Base-by-base conservation (phyloP, 1,140 invertebrate genomes). In the Drosophila tropicalis region DNA sequence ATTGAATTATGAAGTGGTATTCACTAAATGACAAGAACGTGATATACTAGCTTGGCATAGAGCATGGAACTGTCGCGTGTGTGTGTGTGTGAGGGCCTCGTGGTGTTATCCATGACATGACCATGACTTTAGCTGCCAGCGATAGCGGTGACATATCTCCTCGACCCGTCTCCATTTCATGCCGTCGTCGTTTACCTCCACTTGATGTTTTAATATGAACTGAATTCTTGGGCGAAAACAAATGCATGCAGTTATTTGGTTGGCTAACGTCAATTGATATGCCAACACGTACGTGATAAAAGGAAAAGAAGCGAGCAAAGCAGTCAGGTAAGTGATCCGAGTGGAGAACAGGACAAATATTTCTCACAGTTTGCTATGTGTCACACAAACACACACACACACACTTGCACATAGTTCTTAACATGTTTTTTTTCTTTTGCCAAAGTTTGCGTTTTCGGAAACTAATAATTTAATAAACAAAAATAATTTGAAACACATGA, bases 1-100 rank as follows among this genome's bases (percentile, higher is more conserved):
- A 90, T 90, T 90, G 87, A 90, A 90, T 90, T 90, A 90, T 90
- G 87, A 90, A 90, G 87, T 90, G 83, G 74, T 68, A 86, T 74
- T 79, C 75, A 68, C 63, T 67, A 90, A 90, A 90, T 90, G 78
- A 78, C 72, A 63, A 22, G 67, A 70, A 90, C 87, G 87, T 90
- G 87, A 78, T 84, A 82, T 79, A 76, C 83, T 79, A 60, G 63
- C 74, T 29, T 67, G 41, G 22, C 57, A 66, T 17, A 55, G 32
- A 47, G 47, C 64, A 65, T 64, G 70, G 39, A 19, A 72, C 17
- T 51, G 17, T 51, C 5, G 17, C 10, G 15, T 29, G 2, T 1
- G 15, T 17, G 15, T 29, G 2, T 1, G 15, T 17, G 5, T 5
- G 17, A 9, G 44, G 17, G 41, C 15, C 17, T 51, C 17, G 19